Conservation (phyloP, 2,113 vertebrate genomes). For the Acrocephalus kingi region DNA sequence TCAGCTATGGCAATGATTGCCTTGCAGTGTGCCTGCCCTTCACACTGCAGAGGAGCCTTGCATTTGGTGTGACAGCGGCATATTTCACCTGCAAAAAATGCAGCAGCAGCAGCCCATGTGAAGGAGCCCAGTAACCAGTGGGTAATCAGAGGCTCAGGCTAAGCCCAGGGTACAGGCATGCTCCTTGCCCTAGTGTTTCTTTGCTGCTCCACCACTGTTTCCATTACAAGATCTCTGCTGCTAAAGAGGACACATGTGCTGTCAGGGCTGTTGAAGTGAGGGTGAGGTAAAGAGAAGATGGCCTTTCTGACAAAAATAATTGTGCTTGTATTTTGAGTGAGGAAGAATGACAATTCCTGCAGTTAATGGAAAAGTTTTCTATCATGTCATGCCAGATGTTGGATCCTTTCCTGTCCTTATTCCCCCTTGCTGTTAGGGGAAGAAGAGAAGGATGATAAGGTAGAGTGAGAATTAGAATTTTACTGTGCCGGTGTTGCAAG, state of each 20-base stretch:
- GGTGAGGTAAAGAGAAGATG: background rate
- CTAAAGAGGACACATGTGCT: background rate
- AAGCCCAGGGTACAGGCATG: background rate
- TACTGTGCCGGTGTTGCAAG: background rate
- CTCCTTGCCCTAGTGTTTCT: background rate
- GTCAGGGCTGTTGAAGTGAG: background rate
- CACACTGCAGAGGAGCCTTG: background rate
- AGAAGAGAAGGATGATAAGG: background rate
- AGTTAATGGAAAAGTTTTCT: background rate
- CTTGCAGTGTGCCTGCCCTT: background rate
- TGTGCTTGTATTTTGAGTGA: background rate
- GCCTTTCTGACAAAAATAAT: background rate
- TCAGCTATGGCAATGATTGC: background rate
- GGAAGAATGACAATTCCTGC: background rate
- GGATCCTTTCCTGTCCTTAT: background rate
- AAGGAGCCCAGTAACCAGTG: background rate
- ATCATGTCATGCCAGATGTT: background rate
- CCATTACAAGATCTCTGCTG: background rate
- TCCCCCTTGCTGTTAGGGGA: background rate
- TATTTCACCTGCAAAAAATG: background rate
- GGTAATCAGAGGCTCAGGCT: background rate
- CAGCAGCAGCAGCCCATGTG: accelerated
- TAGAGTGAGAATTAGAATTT: background rate
- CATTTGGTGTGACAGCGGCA: background rate
- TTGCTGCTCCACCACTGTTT: background rate